Base-by-base conservation (phyloP, 2,888 invertebrate species). In the Colostygia pectinataria region DNA sequence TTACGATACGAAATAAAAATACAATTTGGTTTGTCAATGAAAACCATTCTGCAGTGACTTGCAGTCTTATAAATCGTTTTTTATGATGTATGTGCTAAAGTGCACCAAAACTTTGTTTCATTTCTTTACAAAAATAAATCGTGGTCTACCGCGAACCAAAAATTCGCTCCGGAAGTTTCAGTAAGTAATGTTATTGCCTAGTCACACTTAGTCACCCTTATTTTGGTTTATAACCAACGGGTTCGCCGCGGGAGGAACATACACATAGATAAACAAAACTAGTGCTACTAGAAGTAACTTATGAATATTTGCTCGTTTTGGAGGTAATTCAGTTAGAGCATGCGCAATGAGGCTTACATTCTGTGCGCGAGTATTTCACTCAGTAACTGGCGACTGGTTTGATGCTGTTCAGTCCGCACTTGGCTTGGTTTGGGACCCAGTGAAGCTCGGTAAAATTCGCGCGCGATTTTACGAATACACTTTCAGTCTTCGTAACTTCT, bases 331-430 rank as follows among this genome's bases (percentile, higher is more conserved):
- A 59, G 50, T 57, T 38, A 55, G 82, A 61, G 84, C 88, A 83
- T 83, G 89, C 88, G 89, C 81, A 54, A 54, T 79, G 51, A 36
- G 31, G 44, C 54, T 54, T 71, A 68, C 66, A 66, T 69, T 77
- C 72, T 72, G 75, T 77, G 70, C 66, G 75, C 74, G 71, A 74
- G 74, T 28, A 75, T 74, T n/a, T 12, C 68, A 74, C 66, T 78
- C 71, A 88, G 89, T 88, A 84, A 87, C 87, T 85, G 87, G 89
- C 88, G 83, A 87, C 87, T 85, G 87, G 87, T 85, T 81, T 79
- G 54, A 62, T 73, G 76, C 71, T 74, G 78, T 65, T 68, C 67
- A 66, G 71, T 63, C 43, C 48, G 58, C 71, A 77, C 67, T 59
- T 10, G 59, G 60, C 59, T 37, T 23, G 31, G 50, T 59, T 64